Evolutionary conservation across 2,888 invertebrate species (phyloP).

Genomic region (Zaprionus bogoriensis): DNA sequence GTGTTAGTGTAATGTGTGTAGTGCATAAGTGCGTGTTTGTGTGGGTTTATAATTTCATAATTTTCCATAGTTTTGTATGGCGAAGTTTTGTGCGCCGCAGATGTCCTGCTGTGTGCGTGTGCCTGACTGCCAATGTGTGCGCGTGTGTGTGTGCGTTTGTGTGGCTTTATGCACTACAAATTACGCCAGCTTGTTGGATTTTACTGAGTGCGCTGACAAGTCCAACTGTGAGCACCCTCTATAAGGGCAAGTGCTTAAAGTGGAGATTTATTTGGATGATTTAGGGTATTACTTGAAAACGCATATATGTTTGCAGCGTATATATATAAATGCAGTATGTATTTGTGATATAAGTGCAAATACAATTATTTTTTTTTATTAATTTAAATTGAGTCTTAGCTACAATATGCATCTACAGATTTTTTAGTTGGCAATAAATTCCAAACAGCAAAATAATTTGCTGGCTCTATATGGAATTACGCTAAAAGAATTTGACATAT

Average conservation of each 20-base stretch:
- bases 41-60: slow-evolving; percentile 72
- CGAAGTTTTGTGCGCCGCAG: slow-evolving; percentile 45
- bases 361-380: too few relatives aligned
- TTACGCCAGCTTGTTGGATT: slow-evolving; percentile 43
- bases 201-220: slow-evolving; percentile 19
- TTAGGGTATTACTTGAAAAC: too few relatives aligned
- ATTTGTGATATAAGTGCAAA: too few relatives aligned
- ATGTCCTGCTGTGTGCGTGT: slow-evolving; percentile 61
- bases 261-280: background rate
- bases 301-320: too few relatives aligned
- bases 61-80: slow-evolving; percentile 67
- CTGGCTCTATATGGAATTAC: too few relatives aligned
- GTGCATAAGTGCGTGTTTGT: slow-evolving; percentile 22
- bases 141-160: slow-evolving; percentile 4
- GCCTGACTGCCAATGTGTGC: slow-evolving; percentile 10
- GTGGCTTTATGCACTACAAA: slow-evolving; percentile 65
- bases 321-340: background rate
- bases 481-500: too few relatives aligned
- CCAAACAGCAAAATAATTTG: too few relatives aligned
- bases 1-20: slow-evolving; percentile 1
- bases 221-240: slow-evolving; percentile 9
- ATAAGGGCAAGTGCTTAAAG: background rate
- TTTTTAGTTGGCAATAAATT: too few relatives aligned
- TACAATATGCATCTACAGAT: too few relatives aligned
- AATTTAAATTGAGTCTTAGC: too few relatives aligned